These are phyloP conservation scores for Gymnopithys bicolor DNA, from an alignment of 2,797 vertebrate species.

Conservation along the genomic window DNA sequence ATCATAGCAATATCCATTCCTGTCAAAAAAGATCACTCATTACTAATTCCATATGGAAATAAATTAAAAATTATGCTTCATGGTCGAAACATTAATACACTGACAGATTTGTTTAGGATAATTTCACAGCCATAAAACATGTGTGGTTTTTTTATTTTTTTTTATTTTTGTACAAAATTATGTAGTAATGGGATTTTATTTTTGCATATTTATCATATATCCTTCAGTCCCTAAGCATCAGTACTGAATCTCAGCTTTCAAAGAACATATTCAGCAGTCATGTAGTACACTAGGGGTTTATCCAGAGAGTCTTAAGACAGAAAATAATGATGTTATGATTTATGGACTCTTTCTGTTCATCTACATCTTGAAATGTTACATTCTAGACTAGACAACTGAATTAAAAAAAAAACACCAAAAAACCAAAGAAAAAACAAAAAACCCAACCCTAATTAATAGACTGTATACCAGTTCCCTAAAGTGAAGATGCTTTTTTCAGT, in stretches of 20 bases:
- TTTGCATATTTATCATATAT: not conserved
- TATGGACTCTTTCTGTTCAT: not conserved
- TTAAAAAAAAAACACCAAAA: not conserved
- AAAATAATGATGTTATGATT: not conserved
- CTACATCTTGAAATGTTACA: not conserved
- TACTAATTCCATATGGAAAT: not conserved
- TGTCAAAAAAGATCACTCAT: not conserved
- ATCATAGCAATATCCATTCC: not conserved
- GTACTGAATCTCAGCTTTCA: not conserved
- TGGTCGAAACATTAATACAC: not conserved
- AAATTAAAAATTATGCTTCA: not conserved
- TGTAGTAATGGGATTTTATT: not conserved
- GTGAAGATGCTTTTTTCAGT: not conserved
- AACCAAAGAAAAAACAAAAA: too few relatives aligned
- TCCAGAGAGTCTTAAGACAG: not conserved
- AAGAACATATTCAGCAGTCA: not conserved
- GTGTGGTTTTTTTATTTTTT: not conserved
- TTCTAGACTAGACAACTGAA: not conserved
- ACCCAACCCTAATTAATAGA: not conserved
- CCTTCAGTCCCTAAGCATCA: not conserved
- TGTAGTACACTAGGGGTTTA: not conserved
- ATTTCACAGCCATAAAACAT: not conserved
- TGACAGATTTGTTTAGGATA: not conserved
- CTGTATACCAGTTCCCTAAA: not conserved
- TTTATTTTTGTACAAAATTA: not conserved